Percentiles rank a stretch among this genome's conserved stretches.
Conservation (phyloP, 2,797 vertebrate genomes). For the Phoebastria nigripes region DNA sequence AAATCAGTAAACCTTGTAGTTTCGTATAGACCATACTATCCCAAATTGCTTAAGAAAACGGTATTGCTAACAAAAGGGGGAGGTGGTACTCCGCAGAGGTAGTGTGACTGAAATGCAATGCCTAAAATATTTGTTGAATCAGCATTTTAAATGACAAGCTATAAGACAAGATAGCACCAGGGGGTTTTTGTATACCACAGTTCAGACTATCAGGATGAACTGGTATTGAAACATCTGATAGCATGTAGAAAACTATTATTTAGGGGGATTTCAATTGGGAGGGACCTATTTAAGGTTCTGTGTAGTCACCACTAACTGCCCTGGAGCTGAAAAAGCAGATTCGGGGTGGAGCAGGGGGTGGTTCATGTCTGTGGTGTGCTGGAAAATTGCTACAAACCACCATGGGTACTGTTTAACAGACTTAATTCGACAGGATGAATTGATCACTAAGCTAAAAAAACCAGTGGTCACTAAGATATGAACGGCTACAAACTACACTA, state of each 20-base stretch:
- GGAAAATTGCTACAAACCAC: background rate
- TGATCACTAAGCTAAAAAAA: background rate
- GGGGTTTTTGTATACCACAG: background rate
- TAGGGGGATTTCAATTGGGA: background rate
- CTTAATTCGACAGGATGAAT: background rate
- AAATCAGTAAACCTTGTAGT: background rate
- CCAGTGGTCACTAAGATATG: background rate
- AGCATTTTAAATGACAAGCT: background rate
- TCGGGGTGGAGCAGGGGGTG: rapidly evolving
- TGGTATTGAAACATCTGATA: background rate
- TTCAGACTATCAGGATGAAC: background rate
- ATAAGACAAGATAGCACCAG: background rate
- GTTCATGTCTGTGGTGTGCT: background rate
- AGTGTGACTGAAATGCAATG: background rate
- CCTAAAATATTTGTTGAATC: background rate
- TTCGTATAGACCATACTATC: background rate
- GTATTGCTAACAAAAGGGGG: background rate
- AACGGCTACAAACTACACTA: background rate
- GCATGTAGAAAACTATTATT: background rate
- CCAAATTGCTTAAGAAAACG: background rate
- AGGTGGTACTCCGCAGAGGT: background rate
- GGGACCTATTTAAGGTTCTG: background rate
- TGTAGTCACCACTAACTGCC: rapidly evolving
- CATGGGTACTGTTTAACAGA: background rate
- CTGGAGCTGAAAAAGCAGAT: background rate